Evolutionary conservation across 1,140 invertebrate genomes (phyloP).

Genomic region (Cydia amplana): DNA sequence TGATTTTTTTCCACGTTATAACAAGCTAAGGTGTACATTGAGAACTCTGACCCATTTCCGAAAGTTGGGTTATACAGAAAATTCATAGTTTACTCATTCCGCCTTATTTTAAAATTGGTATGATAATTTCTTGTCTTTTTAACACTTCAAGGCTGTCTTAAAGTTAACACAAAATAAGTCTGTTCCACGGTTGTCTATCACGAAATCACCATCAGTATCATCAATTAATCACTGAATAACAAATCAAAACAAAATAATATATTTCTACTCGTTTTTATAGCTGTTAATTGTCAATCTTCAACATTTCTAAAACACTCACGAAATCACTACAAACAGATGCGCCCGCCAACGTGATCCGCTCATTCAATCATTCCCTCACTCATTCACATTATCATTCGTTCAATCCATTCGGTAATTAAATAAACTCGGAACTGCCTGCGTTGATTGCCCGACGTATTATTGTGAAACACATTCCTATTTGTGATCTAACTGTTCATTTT

Average conservation of each 20-base stretch:
- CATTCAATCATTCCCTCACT: constrained; percentile 10
- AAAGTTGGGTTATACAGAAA: too few relatives aligned
- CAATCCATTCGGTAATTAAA: constrained; percentile 31
- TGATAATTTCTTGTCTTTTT: too few relatives aligned
- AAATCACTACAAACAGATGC: constrained; percentile 14
- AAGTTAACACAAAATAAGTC: too few relatives aligned
- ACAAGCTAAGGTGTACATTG: too few relatives aligned
- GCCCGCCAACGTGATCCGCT: background rate
- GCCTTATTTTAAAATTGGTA: too few relatives aligned
- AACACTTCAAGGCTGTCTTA: too few relatives aligned
- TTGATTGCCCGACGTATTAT: constrained; percentile 6
- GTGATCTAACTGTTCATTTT: background rate
- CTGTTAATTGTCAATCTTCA: background rate
- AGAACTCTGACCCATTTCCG: too few relatives aligned
- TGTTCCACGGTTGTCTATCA: background rate
- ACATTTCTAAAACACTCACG: constrained; percentile 1
- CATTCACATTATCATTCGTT: constrained; percentile 26
- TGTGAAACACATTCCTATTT: background rate
- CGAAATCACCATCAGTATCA: too few relatives aligned
- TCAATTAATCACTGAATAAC: too few relatives aligned
- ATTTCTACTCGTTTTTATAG: background rate
- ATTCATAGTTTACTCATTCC: too few relatives aligned
- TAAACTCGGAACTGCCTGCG: constrained; percentile 23
- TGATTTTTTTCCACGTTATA: too few relatives aligned
- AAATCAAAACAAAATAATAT: background rate